phyloP scores from a whole-genome alignment of 2,113 vertebrate genomes.

The Ailuropoda melanoleuca region DNA sequence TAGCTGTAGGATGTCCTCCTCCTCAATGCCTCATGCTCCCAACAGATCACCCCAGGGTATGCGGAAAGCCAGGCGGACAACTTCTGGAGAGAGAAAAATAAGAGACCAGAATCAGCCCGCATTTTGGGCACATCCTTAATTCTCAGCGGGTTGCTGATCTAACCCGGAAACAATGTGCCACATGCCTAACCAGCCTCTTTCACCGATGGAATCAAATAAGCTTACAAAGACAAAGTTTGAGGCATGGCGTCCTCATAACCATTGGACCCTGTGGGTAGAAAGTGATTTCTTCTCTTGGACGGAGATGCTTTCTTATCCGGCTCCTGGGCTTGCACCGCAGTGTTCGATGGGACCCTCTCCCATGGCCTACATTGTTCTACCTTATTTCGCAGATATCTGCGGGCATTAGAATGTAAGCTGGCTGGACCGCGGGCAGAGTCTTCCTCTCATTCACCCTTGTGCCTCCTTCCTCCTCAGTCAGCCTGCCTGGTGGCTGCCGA shows the following conservation, averaged over 20 bases:
- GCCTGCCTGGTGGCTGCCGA: neutral
- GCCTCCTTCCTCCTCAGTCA: neutral
- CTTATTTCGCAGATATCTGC: neutral
- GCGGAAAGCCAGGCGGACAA: neutral
- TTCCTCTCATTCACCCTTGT: neutral
- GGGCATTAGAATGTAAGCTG: accelerated
- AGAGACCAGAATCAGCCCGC: neutral
- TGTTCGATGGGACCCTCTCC: neutral
- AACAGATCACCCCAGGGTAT: neutral
- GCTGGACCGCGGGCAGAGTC: accelerated
- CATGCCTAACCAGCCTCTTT: neutral
- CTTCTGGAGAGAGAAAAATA: neutral
- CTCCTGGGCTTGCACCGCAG: neutral
- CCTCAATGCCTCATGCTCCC: accelerated
- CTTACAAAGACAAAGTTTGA: too few species aligned
- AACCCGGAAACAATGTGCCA: neutral
- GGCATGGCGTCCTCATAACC: neutral
- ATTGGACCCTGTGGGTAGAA: neutral
- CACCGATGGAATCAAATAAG: neutral
- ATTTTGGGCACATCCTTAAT: neutral
- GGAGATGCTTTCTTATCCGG: neutral
- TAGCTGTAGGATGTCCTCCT: neutral
- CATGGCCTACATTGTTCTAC: neutral
- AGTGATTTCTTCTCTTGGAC: neutral
- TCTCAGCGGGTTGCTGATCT: neutral